Evolutionary conservation across 2,797 vertebrate species (phyloP).

Genomic region (Coreius guichenoti): DNA sequence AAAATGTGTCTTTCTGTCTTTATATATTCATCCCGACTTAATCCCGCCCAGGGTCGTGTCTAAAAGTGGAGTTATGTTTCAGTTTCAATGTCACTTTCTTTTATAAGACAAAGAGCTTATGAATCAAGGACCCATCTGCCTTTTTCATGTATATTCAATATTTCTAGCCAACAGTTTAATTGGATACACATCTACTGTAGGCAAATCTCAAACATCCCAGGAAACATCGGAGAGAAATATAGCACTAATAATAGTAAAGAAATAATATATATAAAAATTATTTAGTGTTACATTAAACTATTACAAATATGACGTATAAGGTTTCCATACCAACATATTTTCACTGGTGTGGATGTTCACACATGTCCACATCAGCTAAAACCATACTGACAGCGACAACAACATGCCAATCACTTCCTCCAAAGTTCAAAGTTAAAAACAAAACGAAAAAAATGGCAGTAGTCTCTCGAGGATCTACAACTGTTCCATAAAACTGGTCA

Average conservation of each 20-base stretch:
- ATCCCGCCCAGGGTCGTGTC: slow-evolving; percentile 11
- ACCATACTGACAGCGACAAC: background rate
- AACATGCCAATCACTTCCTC: background rate
- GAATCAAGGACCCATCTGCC: background rate
- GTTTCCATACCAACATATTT: background rate
- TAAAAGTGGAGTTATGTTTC: slow-evolving; percentile 18
- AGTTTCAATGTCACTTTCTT: background rate
- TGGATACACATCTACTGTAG: background rate
- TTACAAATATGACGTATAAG: background rate
- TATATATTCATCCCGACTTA: background rate
- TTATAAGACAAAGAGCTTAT: background rate
- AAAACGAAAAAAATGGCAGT: background rate
- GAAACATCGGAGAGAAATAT: background rate
- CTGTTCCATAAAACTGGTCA: background rate
- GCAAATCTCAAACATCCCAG: background rate
- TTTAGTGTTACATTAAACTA: background rate
- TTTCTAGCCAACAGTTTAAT: background rate
- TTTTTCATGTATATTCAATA: background rate
- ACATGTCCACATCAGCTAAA: background rate
- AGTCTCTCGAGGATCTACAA: background rate
- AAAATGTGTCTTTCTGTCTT: background rate
- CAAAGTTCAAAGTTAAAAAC: background rate
- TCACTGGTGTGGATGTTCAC: background rate
- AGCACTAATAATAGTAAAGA: background rate
- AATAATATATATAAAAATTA: background rate